Evolutionary conservation across 2,797 vertebrate species (phyloP), one percentile per base, ranked within the genome.

Genomic region (Coregonus ussuriensis): DNA sequence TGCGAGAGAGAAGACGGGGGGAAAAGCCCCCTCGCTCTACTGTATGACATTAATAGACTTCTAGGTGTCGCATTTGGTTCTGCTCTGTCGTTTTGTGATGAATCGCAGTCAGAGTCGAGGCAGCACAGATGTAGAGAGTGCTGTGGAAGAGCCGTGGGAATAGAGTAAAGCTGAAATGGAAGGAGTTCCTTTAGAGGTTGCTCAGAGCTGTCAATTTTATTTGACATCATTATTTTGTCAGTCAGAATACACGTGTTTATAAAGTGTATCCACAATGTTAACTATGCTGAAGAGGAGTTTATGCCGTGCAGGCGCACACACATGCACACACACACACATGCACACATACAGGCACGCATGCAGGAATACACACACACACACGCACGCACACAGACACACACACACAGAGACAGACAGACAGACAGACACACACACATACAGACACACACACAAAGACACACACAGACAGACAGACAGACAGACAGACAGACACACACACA

Each of bases 11-110:
- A 88, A 92, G 92, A 87, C 66, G 82, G 53, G 85, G 86, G 54
- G 79, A 63, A 71, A 78, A 87, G 82, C 73, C 83, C 83, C 87
- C 85, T 86, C 78, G 81, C 76, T 82, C 82, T 89, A 91, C 90
- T 91, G 89, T 93, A 94, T 93, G 93, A 94, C 89, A 88, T 90
- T 81, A 94, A 94, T 92, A 93, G 91, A 93, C 91, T 91, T 88
- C 85, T 87, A 91, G 92, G 89, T 89, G 89, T 90, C 80, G 67
- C 4, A 14, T 41, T 21, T 71, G 35, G 29, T 77, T 78, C 69
- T 84, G 87, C 88, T 85, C 88, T 85, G 88, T 87, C 84, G 82
- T 82, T 84, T 77, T 35, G 78, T 87, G 90, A 92, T 74, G 85
- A 86, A 82, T 77, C 33, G 63, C 86, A 85, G 87, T 90, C 89